A percentile compares a stretch with the other conserved stretches of the same genome.
These are phyloP conservation scores for Scaptomyza tumidula DNA, from an alignment of 2,888 invertebrate genomes.

Conservation along the genomic window DNA sequence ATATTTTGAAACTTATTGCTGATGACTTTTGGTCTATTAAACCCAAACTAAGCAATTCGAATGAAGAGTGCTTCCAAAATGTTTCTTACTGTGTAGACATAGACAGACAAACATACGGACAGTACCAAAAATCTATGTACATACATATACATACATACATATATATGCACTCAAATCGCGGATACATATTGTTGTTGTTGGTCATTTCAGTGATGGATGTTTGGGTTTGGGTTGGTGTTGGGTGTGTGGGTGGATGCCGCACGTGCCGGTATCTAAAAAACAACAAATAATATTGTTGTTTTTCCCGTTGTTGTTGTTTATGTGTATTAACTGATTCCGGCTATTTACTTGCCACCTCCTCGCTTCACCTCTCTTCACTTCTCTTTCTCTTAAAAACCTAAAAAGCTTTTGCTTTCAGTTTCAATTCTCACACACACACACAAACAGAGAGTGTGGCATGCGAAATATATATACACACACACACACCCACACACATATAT, in stretches of 20 bases:
- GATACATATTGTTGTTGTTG: not conserved
- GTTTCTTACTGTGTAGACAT: constrained; percentile 5
- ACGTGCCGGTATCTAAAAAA: constrained; percentile 44
- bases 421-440: not conserved
- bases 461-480: constrained; percentile 14
- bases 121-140: not conserved
- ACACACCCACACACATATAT: constrained; percentile 10
- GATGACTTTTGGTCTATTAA: no score
- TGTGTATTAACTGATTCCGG: constrained; percentile 15
- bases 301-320: not conserved
- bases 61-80: not conserved
- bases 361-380: not conserved
- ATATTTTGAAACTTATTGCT: no score
- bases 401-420: constrained; percentile 54
- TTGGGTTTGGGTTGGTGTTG: constrained; percentile 3
- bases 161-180: not conserved
- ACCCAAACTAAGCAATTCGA: no score
- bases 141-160: not conserved
- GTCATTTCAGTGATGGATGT: not conserved
- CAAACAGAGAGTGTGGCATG: constrained; percentile 23
- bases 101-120: no score
- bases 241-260: constrained; percentile 39
- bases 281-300: constrained; percentile 2
- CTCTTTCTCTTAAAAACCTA: no score
- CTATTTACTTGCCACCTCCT: constrained; percentile 24